Base-by-base conservation (phyloP, 2,888 invertebrate species). In the Drosophila mimica region DNA sequence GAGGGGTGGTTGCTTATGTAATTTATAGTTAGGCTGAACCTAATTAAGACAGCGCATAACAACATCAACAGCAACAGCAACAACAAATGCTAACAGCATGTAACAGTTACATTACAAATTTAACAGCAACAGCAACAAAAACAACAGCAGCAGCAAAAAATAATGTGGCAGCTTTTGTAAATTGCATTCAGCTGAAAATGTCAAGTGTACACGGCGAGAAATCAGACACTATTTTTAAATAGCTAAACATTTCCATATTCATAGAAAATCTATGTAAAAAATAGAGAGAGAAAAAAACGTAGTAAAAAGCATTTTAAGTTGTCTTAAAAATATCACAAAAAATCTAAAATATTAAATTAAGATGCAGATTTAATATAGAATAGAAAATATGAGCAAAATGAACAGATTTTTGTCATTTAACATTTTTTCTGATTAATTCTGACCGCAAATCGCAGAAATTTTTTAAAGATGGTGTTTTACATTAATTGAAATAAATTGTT, bases 151-250 rank as follows among this genome's bases (percentile, higher is more conserved):
- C 60, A 62, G 40, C 25, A 62, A 63, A 57, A 67, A 43, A 59
- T 75, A 76, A 74, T 69, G 69, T 64, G 68, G 48, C 70, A 43
- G 74, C 69, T 70, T 82, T 76, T 79, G 67, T 67, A 88, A 86
- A 78, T 76, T 85, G 78, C 79, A 80, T 81, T 83, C 80, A 78
- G 81, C 83, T 81, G 69, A 78, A 85, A 86, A 83, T 88, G 85
- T 83, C 80, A 78, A 64, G 56, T 63, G 46, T 74, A 54, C 83
- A 83, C 77, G 70, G 56, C 36, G 46, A 70, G 52, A 79, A 83
- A 74, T 36, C 15, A 4, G 46, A 8, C 2, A 25, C 4, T 15
- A 0, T 15, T 46, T 15, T 6, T 13, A 46, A 46, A 4, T 46
- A 46, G 3, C 20, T 46, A 13, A 46, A 9, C 2, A 9, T 13